Evolutionary conservation across 1,140 invertebrate genomes (phyloP), one percentile per base, ranked within the genome.

Genomic region (Drosophila neocordata): DNA sequence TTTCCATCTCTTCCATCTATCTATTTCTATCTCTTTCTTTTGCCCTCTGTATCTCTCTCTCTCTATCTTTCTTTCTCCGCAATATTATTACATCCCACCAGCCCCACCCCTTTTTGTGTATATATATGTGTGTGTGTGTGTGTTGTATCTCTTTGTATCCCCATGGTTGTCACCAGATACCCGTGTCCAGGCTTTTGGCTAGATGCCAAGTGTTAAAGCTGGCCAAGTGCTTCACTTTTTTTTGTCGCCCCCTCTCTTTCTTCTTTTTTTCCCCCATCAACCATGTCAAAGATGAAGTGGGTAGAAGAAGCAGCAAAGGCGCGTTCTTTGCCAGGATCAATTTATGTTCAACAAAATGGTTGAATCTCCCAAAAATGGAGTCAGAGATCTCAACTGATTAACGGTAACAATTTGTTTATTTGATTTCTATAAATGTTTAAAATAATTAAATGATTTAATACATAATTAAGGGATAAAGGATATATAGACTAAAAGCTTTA

Each of bases 121-220:
- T n/a, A n/a, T n/a, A n/a, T n/a, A n/a, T n/a, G n/a, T n/a, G n/a
- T n/a, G n/a, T n/a, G n/a, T n/a, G n/a, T 37, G 58, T 27, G 55
- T 66, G 15, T n/a, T 52, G 61, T 35, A 38, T 34, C 35, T 44
- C 15, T 48, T 20, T 48, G 41, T 48, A 48, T 48, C 41, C 41
- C 41, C 41, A 59, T 58, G 20, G 68, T 65, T 82, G 80, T 83
- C 75, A 82, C 75, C 79, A 83, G 80, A 78, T 81, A 80, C 81
- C 60, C 80, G 73, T 76, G 71, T 70, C 69, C 61, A 60, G 65
- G 64, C 20, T 64, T 61, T 58, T 81, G 65, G 60, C 61, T 73
- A 69, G 27, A 78, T 63, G 79, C 65, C 74, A 81, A 81, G 67
- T 87, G 82, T 87, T 81, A 78, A 82, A 57, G 74, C 82, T 80